Percentiles rank a stretch among this genome's conserved stretches.
phyloP scores from a whole-genome alignment of 2,888 invertebrate species.

The Monopis laevigella region DNA sequence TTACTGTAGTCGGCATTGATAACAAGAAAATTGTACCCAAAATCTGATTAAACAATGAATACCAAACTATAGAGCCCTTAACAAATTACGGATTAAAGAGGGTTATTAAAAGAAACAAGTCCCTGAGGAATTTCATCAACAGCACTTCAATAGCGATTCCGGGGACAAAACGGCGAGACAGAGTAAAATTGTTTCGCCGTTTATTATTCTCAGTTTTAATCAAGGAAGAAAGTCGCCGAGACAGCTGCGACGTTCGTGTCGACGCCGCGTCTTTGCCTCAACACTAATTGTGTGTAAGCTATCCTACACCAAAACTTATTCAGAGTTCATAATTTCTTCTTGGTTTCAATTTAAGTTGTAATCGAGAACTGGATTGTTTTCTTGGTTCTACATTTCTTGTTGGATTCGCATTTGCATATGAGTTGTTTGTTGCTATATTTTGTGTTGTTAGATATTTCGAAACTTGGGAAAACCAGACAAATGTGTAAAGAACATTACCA shows the following conservation, averaged over 20 bases:
- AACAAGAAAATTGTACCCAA: too few species aligned
- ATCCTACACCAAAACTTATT: conserved; percentile 34
- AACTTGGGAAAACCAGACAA: too few species aligned
- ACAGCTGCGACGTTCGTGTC: conserved; percentile 27
- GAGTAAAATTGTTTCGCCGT: conserved; percentile 53
- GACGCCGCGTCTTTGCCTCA: conserved; percentile 21
- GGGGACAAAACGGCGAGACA: conserved; percentile 27
- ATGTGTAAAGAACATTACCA: too few species aligned
- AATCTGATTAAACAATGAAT: too few species aligned
- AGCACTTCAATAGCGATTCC: conserved; percentile 40
- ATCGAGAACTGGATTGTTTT: neutral
- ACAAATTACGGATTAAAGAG: conserved; percentile 5
- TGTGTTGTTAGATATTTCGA: too few species aligned
- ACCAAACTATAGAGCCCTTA: too few species aligned
- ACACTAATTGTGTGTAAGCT: conserved; percentile 46
- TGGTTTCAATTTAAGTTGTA: conserved; percentile 10
- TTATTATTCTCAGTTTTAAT: conserved; percentile 63
- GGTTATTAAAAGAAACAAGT: neutral
- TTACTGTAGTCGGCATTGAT: too few species aligned
- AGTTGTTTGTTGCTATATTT: too few species aligned
- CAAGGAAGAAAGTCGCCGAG: conserved; percentile 46
- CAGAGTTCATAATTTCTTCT: conserved; percentile 18
- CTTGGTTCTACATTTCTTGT: too few species aligned
- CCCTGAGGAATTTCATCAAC: conserved; percentile 11
- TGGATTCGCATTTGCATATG: too few species aligned